These are phyloP conservation scores for Aphelenchoides avenae DNA, from an alignment of 1,140 invertebrate genomes.

Conservation along the genomic window DNA sequence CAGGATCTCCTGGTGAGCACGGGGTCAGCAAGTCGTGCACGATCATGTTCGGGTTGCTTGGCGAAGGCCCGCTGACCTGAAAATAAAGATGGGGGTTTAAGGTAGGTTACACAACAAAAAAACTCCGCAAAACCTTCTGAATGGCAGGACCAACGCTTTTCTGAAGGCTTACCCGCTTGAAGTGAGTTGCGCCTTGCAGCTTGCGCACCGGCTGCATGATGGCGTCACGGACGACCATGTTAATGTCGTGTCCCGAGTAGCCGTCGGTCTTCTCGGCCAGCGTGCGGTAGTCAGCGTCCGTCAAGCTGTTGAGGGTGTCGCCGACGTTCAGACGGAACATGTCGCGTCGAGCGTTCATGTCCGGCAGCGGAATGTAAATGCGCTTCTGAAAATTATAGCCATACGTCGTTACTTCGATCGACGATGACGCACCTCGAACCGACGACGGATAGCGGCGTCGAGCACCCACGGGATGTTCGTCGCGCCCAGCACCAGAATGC, in stretches of 20 bases:
- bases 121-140: no score
- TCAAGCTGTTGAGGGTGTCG: slow-evolving; percentile 77
- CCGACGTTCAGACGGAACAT: slow-evolving; percentile 96
- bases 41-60: slow-evolving; percentile 73
- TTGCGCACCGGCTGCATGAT: slow-evolving; percentile 96
- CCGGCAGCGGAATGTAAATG: slow-evolving; percentile 95
- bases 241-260: slow-evolving; percentile 96
- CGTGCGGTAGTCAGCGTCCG: slow-evolving; percentile 78
- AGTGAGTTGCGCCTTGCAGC: slow-evolving; percentile 95
- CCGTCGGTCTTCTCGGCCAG: slow-evolving; percentile 82
- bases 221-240: slow-evolving; percentile 91
- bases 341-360: slow-evolving; percentile 77
- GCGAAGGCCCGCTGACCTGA: slow-evolving; percentile 75
- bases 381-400: slow-evolving; percentile 79
- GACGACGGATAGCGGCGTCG: slow-evolving; percentile 89
- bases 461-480: slow-evolving; percentile 99
- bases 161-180: slow-evolving; percentile 74
- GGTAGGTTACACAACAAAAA: no score
- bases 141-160: no score
- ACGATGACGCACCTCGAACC: slow-evolving; percentile 61
- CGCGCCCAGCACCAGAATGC: slow-evolving; percentile 89
- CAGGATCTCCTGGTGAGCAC: slow-evolving; percentile 87
- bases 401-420: not conserved
- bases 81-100: no score
- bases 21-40: slow-evolving; percentile 88